Evolutionary conservation across 2,888 invertebrate species (phyloP).

Genomic region (Macrophya alboannulata): DNA sequence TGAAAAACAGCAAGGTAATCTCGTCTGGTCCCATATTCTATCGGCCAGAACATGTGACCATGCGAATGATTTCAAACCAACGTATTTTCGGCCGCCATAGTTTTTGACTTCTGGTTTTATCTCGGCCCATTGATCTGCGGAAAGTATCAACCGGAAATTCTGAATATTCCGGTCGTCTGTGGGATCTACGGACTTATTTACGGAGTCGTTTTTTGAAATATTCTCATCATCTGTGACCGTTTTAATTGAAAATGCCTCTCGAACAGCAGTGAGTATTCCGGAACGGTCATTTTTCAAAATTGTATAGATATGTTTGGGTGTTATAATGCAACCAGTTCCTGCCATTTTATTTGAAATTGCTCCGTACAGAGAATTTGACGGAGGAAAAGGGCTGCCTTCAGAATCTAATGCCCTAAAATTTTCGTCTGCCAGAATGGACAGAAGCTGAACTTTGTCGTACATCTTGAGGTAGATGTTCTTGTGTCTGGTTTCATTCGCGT

Average conservation of each 20-base stretch:
- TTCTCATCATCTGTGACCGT: neutral
- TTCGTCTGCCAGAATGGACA: neutral
- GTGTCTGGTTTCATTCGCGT: neutral
- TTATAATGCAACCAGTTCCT: conserved; percentile 34
- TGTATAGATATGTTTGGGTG: conserved; percentile 49
- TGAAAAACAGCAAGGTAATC: conserved; percentile 24
- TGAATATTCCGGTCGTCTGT: neutral
- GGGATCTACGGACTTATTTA: neutral
- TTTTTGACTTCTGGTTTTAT: conserved; percentile 37
- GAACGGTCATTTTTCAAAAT: conserved; percentile 45
- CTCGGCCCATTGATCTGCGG: conserved; percentile 39
- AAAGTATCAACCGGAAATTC: conserved; percentile 42
- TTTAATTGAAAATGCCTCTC: neutral
- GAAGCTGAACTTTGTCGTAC: conserved; percentile 27
- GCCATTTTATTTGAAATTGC: neutral
- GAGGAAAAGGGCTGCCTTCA: neutral
- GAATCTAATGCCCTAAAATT: neutral
- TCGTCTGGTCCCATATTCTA: conserved; percentile 48
- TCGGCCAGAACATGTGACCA: conserved; percentile 48
- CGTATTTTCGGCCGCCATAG: conserved; percentile 31
- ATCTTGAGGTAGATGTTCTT: neutral
- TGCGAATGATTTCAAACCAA: conserved; percentile 31
- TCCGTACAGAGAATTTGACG: neutral
- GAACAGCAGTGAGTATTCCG: neutral
- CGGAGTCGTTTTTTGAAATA: neutral